Conservation (phyloP, 2,797 vertebrate species). For the Gadopsis bispinosus region DNA sequence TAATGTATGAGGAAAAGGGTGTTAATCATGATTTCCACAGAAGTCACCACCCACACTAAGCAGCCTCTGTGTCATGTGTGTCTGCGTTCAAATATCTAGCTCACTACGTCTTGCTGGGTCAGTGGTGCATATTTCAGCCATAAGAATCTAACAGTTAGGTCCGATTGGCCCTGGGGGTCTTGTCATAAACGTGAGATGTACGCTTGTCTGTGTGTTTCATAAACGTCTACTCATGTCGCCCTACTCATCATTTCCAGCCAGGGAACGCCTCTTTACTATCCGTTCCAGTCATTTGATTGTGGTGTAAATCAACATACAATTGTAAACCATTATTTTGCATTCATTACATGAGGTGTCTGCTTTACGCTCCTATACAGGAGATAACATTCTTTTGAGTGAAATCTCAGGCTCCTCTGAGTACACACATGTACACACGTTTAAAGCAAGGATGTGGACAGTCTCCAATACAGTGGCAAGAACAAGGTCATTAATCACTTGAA, state of each 20-base stretch:
- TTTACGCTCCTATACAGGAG: neutral
- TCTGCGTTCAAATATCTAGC: neutral
- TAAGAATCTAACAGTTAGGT: conserved; percentile 70
- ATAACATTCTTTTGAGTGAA: neutral
- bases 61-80: conserved; percentile 1
- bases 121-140: conserved; percentile 35
- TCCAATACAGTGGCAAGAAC: conserved; percentile 8
- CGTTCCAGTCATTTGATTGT: conserved; percentile 17
- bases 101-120: conserved; percentile 27
- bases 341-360: neutral
- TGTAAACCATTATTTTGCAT: neutral
- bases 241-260: conserved; percentile 8
- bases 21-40: conserved; percentile 18
- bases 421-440: neutral
- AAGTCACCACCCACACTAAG: conserved; percentile 11
- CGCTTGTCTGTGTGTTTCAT: conserved; percentile 35
- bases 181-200: conserved; percentile 60
- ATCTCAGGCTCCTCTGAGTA: conserved; percentile 7
- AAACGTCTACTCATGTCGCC: conserved; percentile 5
- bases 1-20: neutral
- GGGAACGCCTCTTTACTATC: conserved; percentile 12
- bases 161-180: conserved; percentile 29
- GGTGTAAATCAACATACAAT: neutral
- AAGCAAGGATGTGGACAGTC: conserved; percentile 5
- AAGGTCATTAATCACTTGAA: conserved; percentile 37